Conservation (phyloP, 1,140 invertebrate species). For the Bombus sibiricus region DNA sequence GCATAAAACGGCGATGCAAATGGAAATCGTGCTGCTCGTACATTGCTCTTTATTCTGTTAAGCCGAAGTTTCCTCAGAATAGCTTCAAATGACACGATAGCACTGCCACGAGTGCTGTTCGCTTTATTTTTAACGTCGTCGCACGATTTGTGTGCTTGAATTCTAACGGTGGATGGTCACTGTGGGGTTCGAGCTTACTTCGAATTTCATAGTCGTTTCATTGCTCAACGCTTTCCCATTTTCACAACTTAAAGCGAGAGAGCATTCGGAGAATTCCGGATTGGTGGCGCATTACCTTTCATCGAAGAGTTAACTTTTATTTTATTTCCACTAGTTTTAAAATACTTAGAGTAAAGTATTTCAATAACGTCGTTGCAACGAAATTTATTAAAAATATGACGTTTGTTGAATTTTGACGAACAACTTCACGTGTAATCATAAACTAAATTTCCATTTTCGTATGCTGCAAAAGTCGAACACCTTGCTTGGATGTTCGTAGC, state of each 20-base stretch:
- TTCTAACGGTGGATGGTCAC: not conserved
- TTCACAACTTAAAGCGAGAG: not conserved
- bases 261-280: not conserved
- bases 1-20: not conserved
- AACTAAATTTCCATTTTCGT: not conserved
- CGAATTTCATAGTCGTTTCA: not conserved
- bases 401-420: not conserved
- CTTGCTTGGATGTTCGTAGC: not conserved
- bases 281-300: not conserved
- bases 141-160: not conserved
- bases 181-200: not conserved
- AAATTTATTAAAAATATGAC: not conserved
- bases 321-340: too few relatives aligned
- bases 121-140: not conserved
- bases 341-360: not conserved
- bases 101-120: not conserved
- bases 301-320: too few relatives aligned
- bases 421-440: not conserved
- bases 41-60: constrained; percentile 16
- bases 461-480: not conserved
- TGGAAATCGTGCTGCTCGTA: not conserved
- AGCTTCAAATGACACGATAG: not conserved
- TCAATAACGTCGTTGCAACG: not conserved
- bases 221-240: not conserved
- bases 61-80: constrained; percentile 1